Conservation (phyloP, 2,888 invertebrate genomes). For the Volucella inanis region DNA sequence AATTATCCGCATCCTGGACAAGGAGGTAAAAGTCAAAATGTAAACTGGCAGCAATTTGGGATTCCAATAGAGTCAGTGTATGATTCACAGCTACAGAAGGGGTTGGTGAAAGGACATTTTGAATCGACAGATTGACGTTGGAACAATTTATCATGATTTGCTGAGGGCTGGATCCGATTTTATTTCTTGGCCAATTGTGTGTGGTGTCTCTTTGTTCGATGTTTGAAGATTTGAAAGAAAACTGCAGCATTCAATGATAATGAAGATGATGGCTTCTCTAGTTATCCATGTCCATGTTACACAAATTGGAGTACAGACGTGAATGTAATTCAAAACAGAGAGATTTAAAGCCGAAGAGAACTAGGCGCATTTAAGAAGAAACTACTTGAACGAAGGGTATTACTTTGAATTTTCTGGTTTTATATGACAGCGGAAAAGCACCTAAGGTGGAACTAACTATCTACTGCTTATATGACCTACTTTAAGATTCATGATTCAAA, state of each 20-base stretch:
- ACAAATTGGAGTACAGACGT: slow-evolving; percentile 42
- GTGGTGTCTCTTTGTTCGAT: slow-evolving; percentile 26
- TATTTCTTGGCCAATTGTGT: slow-evolving; percentile 38
- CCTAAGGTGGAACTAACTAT: no score
- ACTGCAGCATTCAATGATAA: slow-evolving; percentile 54
- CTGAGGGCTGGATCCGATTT: slow-evolving; percentile 77
- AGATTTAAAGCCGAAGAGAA: no score
- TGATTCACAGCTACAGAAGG: slow-evolving; percentile 11
- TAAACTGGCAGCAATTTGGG: slow-evolving; percentile 47
- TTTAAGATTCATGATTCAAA: no score
- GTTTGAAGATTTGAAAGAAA: background rate
- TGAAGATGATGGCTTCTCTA: slow-evolving; percentile 23
- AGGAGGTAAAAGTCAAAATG: slow-evolving; percentile 27
- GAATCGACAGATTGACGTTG: slow-evolving; percentile 80
- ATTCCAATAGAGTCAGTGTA: slow-evolving; percentile 7
- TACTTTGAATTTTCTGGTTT: no score
- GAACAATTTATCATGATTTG: slow-evolving; percentile 82
- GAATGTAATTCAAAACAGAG: slow-evolving; percentile 28
- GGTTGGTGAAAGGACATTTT: slow-evolving; percentile 63
- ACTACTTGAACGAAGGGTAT: no score
- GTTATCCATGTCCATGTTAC: slow-evolving; percentile 21
- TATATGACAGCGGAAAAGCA: no score
- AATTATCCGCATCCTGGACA: slow-evolving; percentile 18
- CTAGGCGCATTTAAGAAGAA: no score
- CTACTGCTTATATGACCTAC: no score